Evolutionary conservation across 2,888 invertebrate species (phyloP).

Genomic region (Thalpophila matura): DNA sequence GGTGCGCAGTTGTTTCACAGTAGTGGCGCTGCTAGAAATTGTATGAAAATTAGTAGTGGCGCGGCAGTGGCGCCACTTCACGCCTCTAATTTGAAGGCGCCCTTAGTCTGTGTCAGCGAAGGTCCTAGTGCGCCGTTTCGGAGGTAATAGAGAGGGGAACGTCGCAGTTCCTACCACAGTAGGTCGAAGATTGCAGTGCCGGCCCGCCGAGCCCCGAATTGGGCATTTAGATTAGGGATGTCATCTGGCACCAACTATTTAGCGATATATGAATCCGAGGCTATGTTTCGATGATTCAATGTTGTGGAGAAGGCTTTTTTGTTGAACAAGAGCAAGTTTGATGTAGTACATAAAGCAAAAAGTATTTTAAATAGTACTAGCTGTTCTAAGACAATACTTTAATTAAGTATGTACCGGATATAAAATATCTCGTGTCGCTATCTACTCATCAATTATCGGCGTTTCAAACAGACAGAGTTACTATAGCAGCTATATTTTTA

Average conservation of each 20-base stretch:
- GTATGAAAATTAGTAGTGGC: no score
- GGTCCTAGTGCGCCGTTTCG: constrained; percentile 67
- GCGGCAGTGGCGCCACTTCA: no score
- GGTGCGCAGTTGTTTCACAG: no score
- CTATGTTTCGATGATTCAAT: constrained; percentile 60
- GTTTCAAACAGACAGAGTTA: no score
- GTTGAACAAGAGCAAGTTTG: not conserved
- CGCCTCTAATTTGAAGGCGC: no score
- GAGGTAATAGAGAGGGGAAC: constrained; percentile 73
- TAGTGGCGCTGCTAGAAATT: no score
- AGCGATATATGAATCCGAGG: constrained; percentile 74
- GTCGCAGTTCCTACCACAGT: constrained; percentile 69
- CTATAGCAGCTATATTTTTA: no score
- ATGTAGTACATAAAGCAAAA: not conserved
- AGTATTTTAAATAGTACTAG: constrained; percentile 5
- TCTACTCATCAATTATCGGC: no score
- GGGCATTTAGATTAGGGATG: constrained; percentile 84
- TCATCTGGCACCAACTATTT: constrained; percentile 79
- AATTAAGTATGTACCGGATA: no score
- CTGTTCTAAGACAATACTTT: no score
- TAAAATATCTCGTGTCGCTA: no score
- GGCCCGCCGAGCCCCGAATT: constrained; percentile 70
- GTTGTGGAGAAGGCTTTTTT: constrained; percentile 61
- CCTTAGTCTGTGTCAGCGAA: constrained; percentile 71
- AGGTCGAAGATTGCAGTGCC: constrained; percentile 78